Base-by-base conservation (phyloP, 2,888 invertebrate genomes). In the Chymomyza amoena region DNA sequence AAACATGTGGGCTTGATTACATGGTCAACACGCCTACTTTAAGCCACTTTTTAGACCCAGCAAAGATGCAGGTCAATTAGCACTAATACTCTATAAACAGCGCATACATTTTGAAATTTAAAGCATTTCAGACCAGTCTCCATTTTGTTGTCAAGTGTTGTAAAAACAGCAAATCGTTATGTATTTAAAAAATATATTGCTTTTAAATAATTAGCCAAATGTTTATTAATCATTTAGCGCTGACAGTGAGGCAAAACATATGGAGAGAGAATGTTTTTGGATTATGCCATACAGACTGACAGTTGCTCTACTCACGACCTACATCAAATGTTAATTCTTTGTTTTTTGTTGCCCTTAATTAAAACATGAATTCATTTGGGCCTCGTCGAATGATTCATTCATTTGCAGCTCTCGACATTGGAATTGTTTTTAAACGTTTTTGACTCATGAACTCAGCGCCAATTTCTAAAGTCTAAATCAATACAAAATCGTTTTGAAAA, bases 381-480 rank as follows among this genome's bases (percentile, higher is more conserved):
- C 5, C n/a, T n/a, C n/a, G n/a, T 45, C 13, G 20, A 10, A 45
- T 45, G 39, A 13, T 45, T 45, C 39, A 13, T 45, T 45, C 39
- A 45, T 45, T 45, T 45, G 13, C 0, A 13, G 6, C 13, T 45
- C 6, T 7, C 32, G 32, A 32, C 39, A 45, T 45, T 45, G 32
- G 32, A 32, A 32, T 45, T 45, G 39, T 13, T 13, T 45, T 45
- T 13, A 45, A 32, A 32, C 32, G 32, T 32, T 45, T 45, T 45
- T 67, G 66, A 67, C 74, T 73, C 74, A 74, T 74, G 69, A 72
- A 72, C 68, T 77, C 78, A 72, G 72, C 77, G 67, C 63, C 61
- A 63, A 75, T 70, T 72, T 69, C 51, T 59, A 70, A 10, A 61
- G 45, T 39, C 50, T 13, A 25, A 15, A 50, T 70, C 75, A 64